Evolutionary conservation across 2,888 invertebrate genomes (phyloP).

Genomic region (Hartigia nigra): DNA sequence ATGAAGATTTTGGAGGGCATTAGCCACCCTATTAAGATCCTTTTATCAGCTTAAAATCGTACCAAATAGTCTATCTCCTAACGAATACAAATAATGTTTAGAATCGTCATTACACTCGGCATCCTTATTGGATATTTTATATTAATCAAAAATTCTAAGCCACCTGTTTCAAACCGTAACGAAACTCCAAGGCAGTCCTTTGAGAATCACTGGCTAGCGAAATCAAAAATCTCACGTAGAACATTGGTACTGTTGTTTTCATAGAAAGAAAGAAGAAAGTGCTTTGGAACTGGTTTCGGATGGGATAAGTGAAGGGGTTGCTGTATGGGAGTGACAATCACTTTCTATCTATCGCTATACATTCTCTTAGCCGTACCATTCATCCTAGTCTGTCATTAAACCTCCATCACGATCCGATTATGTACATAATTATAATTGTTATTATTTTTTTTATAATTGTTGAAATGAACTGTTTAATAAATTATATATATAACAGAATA

Average conservation of each 20-base stretch:
- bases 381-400: conserved; percentile 36
- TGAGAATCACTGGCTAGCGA: not conserved
- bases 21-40: not conserved
- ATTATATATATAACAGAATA: conserved; percentile 1
- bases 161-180: not conserved
- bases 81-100: not conserved
- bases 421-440: conserved; percentile 3
- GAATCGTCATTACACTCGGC: not conserved
- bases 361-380: conserved; percentile 29
- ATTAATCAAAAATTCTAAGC: not conserved
- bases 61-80: not conserved
- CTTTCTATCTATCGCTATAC: not conserved
- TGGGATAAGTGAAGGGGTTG: not conserved
- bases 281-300: not conserved
- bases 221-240: not conserved
- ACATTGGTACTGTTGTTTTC: not conserved
- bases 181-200: not conserved
- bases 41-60: not conserved
- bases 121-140: not conserved
- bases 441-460: not conserved
- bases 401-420: conserved; percentile 1
- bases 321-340: not conserved
- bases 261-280: not conserved
- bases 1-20: conserved; percentile 34
- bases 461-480: not conserved